Evolutionary conservation across 92 coral and sea anemone species (phyloP), one percentile per base, ranked within the genome.

Genomic region (Nematostella vectensis): DNA sequence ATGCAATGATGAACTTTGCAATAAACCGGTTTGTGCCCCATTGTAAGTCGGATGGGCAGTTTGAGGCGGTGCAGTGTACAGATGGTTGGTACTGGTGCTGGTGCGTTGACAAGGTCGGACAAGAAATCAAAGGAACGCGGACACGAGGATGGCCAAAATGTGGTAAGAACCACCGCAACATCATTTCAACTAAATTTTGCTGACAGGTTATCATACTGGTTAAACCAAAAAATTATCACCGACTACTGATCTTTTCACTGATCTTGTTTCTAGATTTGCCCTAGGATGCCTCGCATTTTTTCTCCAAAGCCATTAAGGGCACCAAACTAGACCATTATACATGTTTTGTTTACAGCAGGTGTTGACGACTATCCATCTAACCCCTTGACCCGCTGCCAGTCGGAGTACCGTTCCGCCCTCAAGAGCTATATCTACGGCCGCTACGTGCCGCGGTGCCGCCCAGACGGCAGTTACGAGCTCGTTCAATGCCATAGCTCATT

Each of bases 71-170:
- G 26, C 98, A 91, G 81, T 91, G 98, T 55, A 63, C 70, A n/a
- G 81, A 78, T 17, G 78, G 77, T n/a, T 81, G 91, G 88, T 68
- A 82, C 21, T 78, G 70, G 4, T 93, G 99, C 29, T 93, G 99
- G 99, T 93, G 99, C 65, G 81, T 88, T 2, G 88, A 82, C 58
- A 38, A 50, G 29, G 53, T 55, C 43, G 96, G 99, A 15, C 74
- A 57, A 25, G 87, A 75, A 65, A 11, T 78, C n/a, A 29, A 61
- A 52, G 88, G 88, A 42, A 87, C 93, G 48, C 67, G 57, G 33
- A 82, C 72, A 37, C 73, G 61, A 40, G 99, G 99, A 28, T 76
- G 89, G 87, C 88, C 86, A 20, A 44, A 50, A 17, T 93, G 96
- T 61, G 65, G 99, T 93, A 70, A 70, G 96, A 29, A n/a, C n/a